Evolutionary conservation across 30 jellyfish, hydroid and myxozoan species (phyloP), one percentile per base, ranked within the genome.

Genomic region (Aurelia aurita): DNA sequence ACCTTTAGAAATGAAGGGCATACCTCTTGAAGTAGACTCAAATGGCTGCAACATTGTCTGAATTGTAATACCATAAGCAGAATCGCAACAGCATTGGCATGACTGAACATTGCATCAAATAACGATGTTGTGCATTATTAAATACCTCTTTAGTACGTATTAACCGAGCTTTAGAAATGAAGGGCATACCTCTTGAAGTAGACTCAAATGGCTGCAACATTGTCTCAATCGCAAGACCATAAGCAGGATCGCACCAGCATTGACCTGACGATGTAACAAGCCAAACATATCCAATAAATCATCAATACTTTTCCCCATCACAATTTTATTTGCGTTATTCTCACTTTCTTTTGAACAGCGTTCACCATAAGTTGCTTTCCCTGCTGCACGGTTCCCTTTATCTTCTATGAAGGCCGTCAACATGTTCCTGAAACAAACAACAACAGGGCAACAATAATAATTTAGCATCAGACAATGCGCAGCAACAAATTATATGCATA

Each of bases 11-110:
- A 31, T 31, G 43, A 31, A 31, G 43, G 5, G 2, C 43, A 31
- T 16, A 47, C 97, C 88, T 89, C 65, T 29, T 84, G 66, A 77
- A 89, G 72, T 44, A 89, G 29, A 69, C 96, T 80, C 80, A 93
- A 44, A 72, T 93, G 98, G 25, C 91, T 86, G 89, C 98, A 93
- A 81, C 98, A 93, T 71, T 93, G 98, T 20, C 98, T 62, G 54
- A 93, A 59, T 55, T 97, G 60, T 43, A 93, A 74, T 15, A 93
- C 96, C 91, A 93, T 90, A 6, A 93, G 69, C 72, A 93, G 71
- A 43, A 93, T 47, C 3, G 96, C 85, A 28, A 97, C 97, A 58
- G 96, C 96, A 78, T 82, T 93, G 53, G 66, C 87, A 3, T 87
- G 13, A 35, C 5, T 31, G 43, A 31, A 31, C 43, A 31, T 31